Percentiles rank a stretch among this genome's conserved stretches.
These are phyloP conservation scores for Scelioninae gen. 2 DNA, from an alignment of 2,888 invertebrate genomes.

Conservation along the genomic window DNA sequence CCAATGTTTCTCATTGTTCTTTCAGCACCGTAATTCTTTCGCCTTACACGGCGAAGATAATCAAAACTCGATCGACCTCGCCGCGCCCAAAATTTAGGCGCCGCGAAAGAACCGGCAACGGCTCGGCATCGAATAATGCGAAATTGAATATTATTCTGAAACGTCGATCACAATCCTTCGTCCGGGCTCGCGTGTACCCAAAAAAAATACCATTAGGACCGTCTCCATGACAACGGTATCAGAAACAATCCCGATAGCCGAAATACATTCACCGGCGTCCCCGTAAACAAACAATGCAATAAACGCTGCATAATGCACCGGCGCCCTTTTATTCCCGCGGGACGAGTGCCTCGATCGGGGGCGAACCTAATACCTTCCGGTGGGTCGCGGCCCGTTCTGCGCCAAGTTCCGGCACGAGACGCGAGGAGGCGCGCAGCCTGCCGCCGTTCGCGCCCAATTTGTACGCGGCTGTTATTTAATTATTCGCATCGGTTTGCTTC, in stretches of 20 bases:
- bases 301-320: slow-evolving; percentile 45
- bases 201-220: slow-evolving; percentile 40
- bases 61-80: too few relatives aligned
- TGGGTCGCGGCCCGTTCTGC: slow-evolving; percentile 61
- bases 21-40: too few relatives aligned
- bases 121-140: too few relatives aligned
- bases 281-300: slow-evolving; percentile 39
- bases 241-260: slow-evolving; percentile 23
- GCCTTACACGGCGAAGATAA: too few relatives aligned
- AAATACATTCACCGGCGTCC: slow-evolving; percentile 14
- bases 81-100: too few relatives aligned
- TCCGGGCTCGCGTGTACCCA: slow-evolving; percentile 14
- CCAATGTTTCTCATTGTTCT: too few relatives aligned
- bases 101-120: too few relatives aligned
- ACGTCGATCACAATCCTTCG: slow-evolving; percentile 16
- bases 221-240: slow-evolving; percentile 39
- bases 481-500: slow-evolving; percentile 9
- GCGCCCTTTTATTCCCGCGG: slow-evolving; percentile 39
- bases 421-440: slow-evolving; percentile 16
- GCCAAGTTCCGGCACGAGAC: slow-evolving; percentile 55
- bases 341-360: slow-evolving; percentile 62
- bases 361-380: slow-evolving; percentile 66
- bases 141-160: slow-evolving; percentile 20
- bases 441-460: slow-evolving; percentile 40
- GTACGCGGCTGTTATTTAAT: slow-evolving; percentile 34